phyloP scores from a whole-genome alignment of 2,888 invertebrate genomes.

The Drosophila neutralis region DNA sequence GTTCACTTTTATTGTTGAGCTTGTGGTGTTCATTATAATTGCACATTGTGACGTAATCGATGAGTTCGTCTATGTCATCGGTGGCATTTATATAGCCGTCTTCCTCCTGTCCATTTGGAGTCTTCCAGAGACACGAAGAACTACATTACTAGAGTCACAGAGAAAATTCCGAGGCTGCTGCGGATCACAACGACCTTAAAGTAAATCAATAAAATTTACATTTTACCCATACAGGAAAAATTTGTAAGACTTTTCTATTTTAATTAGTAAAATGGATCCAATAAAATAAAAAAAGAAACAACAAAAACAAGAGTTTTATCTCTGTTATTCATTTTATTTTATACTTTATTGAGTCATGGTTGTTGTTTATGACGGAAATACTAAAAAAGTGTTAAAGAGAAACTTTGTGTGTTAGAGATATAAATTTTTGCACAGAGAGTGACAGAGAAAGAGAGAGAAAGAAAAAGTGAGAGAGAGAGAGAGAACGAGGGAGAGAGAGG shows the following conservation, averaged over 20 bases:
- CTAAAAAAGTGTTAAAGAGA: background rate
- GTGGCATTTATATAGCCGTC: conserved; percentile 43
- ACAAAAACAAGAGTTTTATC: background rate
- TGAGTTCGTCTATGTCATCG: conserved; percentile 57
- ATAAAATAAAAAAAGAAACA: background rate
- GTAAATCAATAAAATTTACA: background rate
- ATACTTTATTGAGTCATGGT: background rate
- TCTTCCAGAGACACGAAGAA: conserved; percentile 77
- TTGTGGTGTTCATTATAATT: conserved; percentile 44
- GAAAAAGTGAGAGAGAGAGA: too few species aligned
- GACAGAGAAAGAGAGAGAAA: too few species aligned
- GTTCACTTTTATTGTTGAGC: conserved; percentile 40
- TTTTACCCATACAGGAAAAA: background rate
- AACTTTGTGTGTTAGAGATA: background rate
- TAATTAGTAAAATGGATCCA: background rate
- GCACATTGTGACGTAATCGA: background rate
- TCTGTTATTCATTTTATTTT: background rate
- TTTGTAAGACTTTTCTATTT: background rate
- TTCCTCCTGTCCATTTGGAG: conserved; percentile 39
- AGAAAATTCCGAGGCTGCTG: conserved; percentile 49
- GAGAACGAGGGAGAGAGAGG: too few species aligned
- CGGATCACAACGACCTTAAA: background rate
- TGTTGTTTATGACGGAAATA: background rate
- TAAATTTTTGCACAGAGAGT: background rate
- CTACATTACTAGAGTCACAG: conserved; percentile 68